Percentiles rank a stretch among this genome's conserved stretches.
Evolutionary conservation across 2,797 vertebrate species (phyloP).

Genomic region (Cottoperca gobio): DNA sequence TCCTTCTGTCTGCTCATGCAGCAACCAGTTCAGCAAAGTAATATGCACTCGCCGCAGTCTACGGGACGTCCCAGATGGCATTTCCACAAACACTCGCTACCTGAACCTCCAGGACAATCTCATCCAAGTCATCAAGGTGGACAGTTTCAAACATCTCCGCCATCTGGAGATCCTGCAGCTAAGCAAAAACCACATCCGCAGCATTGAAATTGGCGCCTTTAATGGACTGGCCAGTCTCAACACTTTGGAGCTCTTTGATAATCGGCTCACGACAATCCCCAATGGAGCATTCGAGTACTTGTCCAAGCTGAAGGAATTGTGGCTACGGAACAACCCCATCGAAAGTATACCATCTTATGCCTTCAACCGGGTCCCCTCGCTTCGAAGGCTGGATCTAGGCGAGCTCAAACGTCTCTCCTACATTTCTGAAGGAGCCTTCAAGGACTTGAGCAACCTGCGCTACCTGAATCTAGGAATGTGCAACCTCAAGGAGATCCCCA

Average conservation of each 20-base stretch:
- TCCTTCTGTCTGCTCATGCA: constrained; percentile 98
- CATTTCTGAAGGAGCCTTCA: constrained; percentile 98
- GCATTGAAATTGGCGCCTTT: constrained; percentile 98
- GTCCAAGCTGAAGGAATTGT: constrained; percentile 98
- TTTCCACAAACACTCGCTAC: constrained; percentile 97
- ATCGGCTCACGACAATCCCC: constrained; percentile 98
- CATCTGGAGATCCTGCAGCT: constrained; percentile 98
- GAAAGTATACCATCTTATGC: constrained; percentile 99
- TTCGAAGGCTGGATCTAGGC: constrained; percentile 95
- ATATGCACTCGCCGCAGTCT: constrained; percentile 96
- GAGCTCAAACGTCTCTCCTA: constrained; percentile 98
- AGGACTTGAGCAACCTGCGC: constrained; percentile 97
- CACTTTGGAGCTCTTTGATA: constrained; percentile 99
- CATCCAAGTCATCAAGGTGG: constrained; percentile 98
- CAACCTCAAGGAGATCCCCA: constrained; percentile 99
- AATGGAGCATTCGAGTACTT: constrained; percentile 99
- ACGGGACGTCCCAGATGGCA: constrained; percentile 97
- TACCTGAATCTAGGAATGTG: constrained; percentile 99
- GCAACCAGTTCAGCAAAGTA: constrained; percentile 99
- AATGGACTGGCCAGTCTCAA: constrained; percentile 98
- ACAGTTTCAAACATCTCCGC: constrained; percentile 98
- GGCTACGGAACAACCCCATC: constrained; percentile 98
- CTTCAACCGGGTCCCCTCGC: constrained; percentile 98
- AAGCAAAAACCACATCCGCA: constrained; percentile 98
- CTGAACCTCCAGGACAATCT: constrained; percentile 99